Base-by-base conservation (phyloP, 2,797 vertebrate genomes). In the Sciurus carolinensis region DNA sequence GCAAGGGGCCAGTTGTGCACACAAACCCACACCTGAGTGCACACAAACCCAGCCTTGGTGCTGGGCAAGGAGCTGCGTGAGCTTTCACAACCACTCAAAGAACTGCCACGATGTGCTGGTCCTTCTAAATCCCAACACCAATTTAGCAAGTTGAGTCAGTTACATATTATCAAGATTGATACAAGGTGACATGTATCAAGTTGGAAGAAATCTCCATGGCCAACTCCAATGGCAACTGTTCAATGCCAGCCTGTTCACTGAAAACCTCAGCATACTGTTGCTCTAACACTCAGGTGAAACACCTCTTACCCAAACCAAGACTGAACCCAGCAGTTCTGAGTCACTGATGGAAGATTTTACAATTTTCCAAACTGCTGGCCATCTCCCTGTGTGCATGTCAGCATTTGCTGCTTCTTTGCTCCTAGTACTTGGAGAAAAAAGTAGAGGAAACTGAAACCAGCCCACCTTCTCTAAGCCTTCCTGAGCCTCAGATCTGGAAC, bases 71-170 rank as follows among this genome's bases (percentile, higher is more conserved):
- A 33, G 42, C 69, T 91, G 15, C 20, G 33, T 52, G 42, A 87
- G 15, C 5, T 50, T 18, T 75, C 79, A 76, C 3, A 44, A 7
- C 17, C 47, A 39, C 57, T 64, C 17, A 73, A 93, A 96, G 8
- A 92, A 82, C 33, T 90, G 18, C 62, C 62, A 80, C 47, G 18
- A 24, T n/a, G 36, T 77, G 42, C 33, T n/a, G 75, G 87, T 95
- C 50, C 44, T 73, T 88, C 64, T 82, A 30, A 81, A 54, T 33
- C 54, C 64, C 17, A 57, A 81, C 88, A 82, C 54, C 44, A 95
- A 57, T 18, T 93, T 72, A 80, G 71, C n/a, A 44, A 83, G 44
- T 90, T 39, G 57, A 59, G 83, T 91, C 50, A 30, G 30, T 20
- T 83, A 54, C 5, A 80, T 54, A 81, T 86, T 30, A 57, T 69